Percentiles rank a stretch among this genome's conserved stretches.
Conservation (phyloP, 2,888 invertebrate species). For the Tridacna gigas region DNA sequence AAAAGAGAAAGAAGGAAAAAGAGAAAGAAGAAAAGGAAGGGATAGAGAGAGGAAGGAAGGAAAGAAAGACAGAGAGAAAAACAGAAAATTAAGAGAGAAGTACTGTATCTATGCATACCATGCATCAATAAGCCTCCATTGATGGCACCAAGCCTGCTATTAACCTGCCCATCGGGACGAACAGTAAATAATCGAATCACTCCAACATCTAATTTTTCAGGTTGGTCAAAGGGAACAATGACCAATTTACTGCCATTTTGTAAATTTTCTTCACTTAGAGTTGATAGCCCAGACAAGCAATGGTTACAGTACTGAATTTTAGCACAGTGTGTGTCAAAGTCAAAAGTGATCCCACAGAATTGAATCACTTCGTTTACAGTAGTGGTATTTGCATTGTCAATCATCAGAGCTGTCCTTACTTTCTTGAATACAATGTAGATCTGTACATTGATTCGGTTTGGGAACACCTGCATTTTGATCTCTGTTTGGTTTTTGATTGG, state of each 20-base stretch:
- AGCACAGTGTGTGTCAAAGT: slow-evolving; percentile 29
- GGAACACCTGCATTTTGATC: slow-evolving; percentile 30
- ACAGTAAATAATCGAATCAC: slow-evolving; percentile 41
- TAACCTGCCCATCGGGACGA: slow-evolving; percentile 26
- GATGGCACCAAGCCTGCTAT: slow-evolving; percentile 32
- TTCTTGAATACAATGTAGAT: slow-evolving; percentile 34
- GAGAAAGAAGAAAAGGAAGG: too few species aligned
- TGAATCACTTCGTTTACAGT: slow-evolving; percentile 51
- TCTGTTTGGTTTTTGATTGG: slow-evolving; percentile 58
- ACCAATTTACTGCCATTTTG: slow-evolving; percentile 18
- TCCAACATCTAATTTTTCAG: slow-evolving; percentile 18
- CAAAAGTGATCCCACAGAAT: slow-evolving; percentile 46
- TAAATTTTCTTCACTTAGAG: slow-evolving; percentile 31
- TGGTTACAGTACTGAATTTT: slow-evolving; percentile 27
- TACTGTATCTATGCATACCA: slow-evolving; percentile 28
- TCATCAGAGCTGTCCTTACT: slow-evolving; percentile 15
- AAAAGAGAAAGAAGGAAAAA: too few species aligned
- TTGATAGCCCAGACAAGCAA: slow-evolving; percentile 29
- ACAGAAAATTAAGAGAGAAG: too few species aligned
- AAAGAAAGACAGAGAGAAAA: too few species aligned
- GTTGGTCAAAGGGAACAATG: slow-evolving; percentile 40
- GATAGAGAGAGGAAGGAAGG: too few species aligned
- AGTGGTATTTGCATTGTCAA: slow-evolving; percentile 28
- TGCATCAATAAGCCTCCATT: slow-evolving; percentile 43
- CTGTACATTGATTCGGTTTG: slow-evolving; percentile 30